Conservation (phyloP, 2,797 vertebrate species). For the Orestias chungarensis region DNA sequence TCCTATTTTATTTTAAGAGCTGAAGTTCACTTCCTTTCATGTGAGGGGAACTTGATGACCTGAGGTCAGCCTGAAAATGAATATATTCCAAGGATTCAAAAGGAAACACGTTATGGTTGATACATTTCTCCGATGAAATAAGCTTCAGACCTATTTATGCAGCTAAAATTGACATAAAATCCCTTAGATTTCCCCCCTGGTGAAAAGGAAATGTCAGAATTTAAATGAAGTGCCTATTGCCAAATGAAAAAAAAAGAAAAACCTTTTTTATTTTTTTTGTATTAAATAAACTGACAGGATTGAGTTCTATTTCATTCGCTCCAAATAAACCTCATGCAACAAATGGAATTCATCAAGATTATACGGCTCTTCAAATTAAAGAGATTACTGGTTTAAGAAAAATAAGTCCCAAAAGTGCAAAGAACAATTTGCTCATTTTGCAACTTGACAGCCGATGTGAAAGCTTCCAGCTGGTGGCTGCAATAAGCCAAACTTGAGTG, state of each 20-base stretch:
- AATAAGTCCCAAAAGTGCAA: conserved; percentile 56
- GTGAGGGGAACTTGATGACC: conserved; percentile 30
- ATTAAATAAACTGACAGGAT: conserved; percentile 13
- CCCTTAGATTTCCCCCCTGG: neutral
- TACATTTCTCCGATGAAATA: neutral
- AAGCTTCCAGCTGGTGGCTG: conserved; percentile 76
- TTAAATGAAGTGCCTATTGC: neutral
- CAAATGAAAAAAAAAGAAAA: neutral
- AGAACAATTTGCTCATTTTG: conserved; percentile 58
- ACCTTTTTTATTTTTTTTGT: neutral
- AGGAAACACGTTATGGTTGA: neutral
- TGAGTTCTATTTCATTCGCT: conserved; percentile 3
- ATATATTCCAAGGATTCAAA: conserved; percentile 18
- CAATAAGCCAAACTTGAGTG: conserved; percentile 63
- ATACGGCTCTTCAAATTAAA: conserved; percentile 31
- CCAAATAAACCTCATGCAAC: conserved; percentile 27
- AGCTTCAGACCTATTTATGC: neutral
- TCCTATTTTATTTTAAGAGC: conserved; percentile 23
- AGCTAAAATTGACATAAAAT: conserved; percentile 2
- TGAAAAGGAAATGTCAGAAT: neutral
- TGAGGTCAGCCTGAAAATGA: conserved; percentile 42
- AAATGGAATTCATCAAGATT: conserved; percentile 14
- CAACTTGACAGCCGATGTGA: conserved; percentile 70
- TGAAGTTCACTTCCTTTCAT: conserved; percentile 49
- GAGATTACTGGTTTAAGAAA: conserved; percentile 52